Evolutionary conservation across 2,113 vertebrate genomes (phyloP).

Genomic region (Anguilla japonica): DNA sequence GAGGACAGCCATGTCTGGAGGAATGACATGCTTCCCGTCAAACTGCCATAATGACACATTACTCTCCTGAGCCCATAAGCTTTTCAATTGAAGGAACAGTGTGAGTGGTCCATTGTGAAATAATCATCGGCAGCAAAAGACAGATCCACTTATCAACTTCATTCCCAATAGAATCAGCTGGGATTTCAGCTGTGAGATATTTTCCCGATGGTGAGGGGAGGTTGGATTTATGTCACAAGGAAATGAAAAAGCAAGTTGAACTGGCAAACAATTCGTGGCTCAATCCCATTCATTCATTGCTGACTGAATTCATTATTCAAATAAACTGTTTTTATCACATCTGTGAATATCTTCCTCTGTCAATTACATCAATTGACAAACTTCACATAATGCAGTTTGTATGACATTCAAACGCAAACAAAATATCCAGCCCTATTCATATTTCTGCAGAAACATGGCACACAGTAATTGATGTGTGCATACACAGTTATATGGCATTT

Average conservation of each 20-base stretch:
- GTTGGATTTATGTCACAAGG: not conserved
- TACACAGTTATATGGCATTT: not conserved
- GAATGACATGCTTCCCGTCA: slow-evolving; percentile 64
- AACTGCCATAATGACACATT: slow-evolving; percentile 69
- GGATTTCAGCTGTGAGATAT: not conserved
- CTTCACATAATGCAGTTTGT: not conserved
- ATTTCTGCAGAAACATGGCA: not conserved
- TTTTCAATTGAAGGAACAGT: slow-evolving; percentile 69
- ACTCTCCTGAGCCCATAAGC: slow-evolving; percentile 68
- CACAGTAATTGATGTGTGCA: not conserved
- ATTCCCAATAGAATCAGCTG: slow-evolving; percentile 49
- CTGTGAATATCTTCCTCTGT: not conserved
- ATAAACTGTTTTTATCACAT: not conserved
- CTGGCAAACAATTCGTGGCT: not conserved
- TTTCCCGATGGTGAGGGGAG: not conserved
- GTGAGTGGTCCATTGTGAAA: slow-evolving; percentile 65
- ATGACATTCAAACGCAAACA: not conserved
- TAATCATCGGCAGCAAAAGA: slow-evolving; percentile 59
- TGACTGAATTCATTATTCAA: not conserved
- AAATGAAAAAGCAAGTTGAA: not conserved
- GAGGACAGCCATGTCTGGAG: slow-evolving; percentile 66
- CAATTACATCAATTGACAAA: not conserved
- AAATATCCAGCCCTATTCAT: not conserved
- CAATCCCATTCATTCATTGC: not conserved
- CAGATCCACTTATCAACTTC: slow-evolving; percentile 69